Evolutionary conservation across 1,140 invertebrate species (phyloP).

Genomic region (Harpegnathos saltator): DNA sequence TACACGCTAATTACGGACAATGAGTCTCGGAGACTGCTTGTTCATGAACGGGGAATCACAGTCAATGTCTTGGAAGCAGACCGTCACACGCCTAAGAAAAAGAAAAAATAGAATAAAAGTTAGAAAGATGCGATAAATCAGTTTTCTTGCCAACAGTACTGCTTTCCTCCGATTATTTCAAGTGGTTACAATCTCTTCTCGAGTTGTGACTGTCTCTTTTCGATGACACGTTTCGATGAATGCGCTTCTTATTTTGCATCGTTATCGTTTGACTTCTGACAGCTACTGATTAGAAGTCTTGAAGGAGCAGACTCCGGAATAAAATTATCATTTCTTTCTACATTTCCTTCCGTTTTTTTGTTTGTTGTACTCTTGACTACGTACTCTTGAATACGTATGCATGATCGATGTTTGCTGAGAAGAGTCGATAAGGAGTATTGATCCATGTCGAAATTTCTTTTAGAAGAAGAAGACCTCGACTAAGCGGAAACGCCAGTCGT

Average conservation of each 20-base stretch:
- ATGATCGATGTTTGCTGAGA: conserved; percentile 80
- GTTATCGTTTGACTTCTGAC: background rate
- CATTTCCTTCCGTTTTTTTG: conserved; percentile 49
- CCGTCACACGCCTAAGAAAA: background rate
- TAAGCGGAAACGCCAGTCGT: conserved; percentile 82
- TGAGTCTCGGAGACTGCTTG: conserved; percentile 75
- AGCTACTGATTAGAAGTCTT: conserved; percentile 17
- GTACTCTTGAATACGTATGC: conserved; percentile 78
- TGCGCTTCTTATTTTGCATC: background rate
- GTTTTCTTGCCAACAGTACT: background rate
- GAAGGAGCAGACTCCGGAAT: conserved; percentile 74
- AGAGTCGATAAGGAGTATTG: conserved; percentile 58
- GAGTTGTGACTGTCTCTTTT: conserved; percentile 21
- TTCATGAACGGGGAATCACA: conserved; percentile 57
- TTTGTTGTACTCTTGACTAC: conserved; percentile 65
- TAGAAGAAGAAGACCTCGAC: conserved; percentile 82
- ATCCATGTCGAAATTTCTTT: conserved; percentile 76
- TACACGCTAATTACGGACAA: conserved; percentile 66
- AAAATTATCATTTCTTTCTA: conserved; percentile 57
- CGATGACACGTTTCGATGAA: background rate
- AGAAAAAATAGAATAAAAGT: background rate
- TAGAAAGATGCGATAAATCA: background rate
- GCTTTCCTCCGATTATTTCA: too few species aligned
- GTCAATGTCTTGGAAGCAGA: conserved; percentile 40
- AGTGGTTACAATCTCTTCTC: background rate